Evolutionary conservation across 2,797 vertebrate species (phyloP).

Genomic region (Sarcophilus harrisii): DNA sequence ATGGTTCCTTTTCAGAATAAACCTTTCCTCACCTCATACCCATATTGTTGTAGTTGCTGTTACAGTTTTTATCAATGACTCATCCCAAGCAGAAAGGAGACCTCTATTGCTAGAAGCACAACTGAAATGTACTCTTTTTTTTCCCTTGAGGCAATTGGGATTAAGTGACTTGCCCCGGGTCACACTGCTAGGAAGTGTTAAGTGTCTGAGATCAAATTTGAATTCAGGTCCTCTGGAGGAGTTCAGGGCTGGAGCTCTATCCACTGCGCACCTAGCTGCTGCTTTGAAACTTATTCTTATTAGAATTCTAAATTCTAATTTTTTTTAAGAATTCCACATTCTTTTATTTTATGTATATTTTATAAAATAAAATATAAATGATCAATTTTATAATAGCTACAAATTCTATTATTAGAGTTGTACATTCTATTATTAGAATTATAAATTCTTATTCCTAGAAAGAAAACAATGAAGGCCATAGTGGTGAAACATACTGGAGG

Average conservation of each 20-base stretch:
- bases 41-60: not conserved
- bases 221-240: too few relatives aligned
- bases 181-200: too few relatives aligned
- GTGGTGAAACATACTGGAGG: slow-evolving; percentile 5
- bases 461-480: slow-evolving; percentile 32
- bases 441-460: slow-evolving; percentile 47
- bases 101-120: slow-evolving; percentile 46
- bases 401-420: not conserved
- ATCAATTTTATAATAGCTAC: not conserved
- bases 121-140: slow-evolving; percentile 17
- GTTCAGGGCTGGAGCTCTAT: too few relatives aligned
- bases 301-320: not conserved
- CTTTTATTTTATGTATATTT: not conserved
- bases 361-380: not conserved
- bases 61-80: not conserved
- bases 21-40: not conserved
- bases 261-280: too few relatives aligned
- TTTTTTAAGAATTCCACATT: not conserved
- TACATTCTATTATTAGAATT: not conserved
- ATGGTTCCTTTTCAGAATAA: not conserved
- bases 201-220: too few relatives aligned
- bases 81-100: slow-evolving; percentile 30
- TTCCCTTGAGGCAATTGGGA: too few relatives aligned
- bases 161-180: too few relatives aligned
- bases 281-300: not conserved